Conservation (phyloP, 2,888 invertebrate genomes). For the Catocala sponsa region DNA sequence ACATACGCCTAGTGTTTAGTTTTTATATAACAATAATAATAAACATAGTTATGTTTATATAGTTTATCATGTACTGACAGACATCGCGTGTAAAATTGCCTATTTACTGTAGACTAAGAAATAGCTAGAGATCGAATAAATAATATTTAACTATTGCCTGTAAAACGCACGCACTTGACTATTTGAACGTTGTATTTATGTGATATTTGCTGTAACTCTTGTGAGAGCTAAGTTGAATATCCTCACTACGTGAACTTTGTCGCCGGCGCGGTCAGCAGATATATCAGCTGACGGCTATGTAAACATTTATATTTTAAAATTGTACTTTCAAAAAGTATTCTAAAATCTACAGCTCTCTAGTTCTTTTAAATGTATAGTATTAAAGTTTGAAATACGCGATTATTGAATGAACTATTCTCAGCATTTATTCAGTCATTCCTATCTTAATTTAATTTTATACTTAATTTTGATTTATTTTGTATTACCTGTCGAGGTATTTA, state of each 20-base stretch:
- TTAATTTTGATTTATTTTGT: slow-evolving; percentile 65
- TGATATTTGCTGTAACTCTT: neutral
- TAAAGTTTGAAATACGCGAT: slow-evolving; percentile 30
- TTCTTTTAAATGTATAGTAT: slow-evolving; percentile 20
- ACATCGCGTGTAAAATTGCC: slow-evolving; percentile 53
- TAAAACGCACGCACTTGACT: slow-evolving; percentile 22
- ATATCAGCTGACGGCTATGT: too few relatives aligned
- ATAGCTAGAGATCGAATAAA: slow-evolving; percentile 44
- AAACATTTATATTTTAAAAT: neutral
- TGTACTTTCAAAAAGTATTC: slow-evolving; percentile 17
- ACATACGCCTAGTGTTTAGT: slow-evolving; percentile 35
- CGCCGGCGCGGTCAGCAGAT: too few relatives aligned
- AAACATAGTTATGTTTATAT: slow-evolving; percentile 73
- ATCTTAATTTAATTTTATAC: slow-evolving; percentile 57
- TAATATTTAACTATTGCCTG: slow-evolving; percentile 44
- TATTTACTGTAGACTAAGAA: slow-evolving; percentile 47
- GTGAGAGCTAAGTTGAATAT: neutral
- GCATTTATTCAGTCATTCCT: slow-evolving; percentile 81
- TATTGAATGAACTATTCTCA: slow-evolving; percentile 50
- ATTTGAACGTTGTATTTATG: neutral
- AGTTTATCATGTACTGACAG: slow-evolving; percentile 69
- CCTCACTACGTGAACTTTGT: too few relatives aligned
- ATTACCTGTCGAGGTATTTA: slow-evolving; percentile 62
- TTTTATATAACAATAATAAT: slow-evolving; percentile 59
- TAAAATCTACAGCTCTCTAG: slow-evolving; percentile 24